A percentile compares a stretch with the other conserved stretches of the same genome.
Evolutionary conservation across 2,888 invertebrate species (phyloP).

Genomic region (Lasioglossum villosulum): DNA sequence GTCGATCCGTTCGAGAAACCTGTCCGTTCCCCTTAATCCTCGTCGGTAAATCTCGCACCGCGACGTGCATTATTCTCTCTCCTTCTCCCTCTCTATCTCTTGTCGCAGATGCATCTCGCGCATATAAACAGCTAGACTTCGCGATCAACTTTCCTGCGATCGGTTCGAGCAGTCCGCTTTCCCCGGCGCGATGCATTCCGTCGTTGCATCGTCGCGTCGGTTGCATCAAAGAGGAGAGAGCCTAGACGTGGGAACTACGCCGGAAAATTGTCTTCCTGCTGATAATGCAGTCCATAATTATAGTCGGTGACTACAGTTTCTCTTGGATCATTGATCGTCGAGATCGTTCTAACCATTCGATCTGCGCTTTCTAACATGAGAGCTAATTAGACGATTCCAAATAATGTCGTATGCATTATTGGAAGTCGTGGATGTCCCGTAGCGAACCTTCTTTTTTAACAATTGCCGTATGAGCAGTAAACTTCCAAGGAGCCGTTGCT

Average conservation of each 20-base stretch:
- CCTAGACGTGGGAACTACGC: conserved; percentile 17
- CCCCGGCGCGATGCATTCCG: conserved; percentile 20
- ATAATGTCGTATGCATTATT: not conserved
- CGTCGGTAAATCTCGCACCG: conserved; percentile 22
- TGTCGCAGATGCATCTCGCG: not conserved
- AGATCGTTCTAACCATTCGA: not conserved
- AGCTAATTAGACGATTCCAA: not conserved
- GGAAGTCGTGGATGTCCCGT: not conserved
- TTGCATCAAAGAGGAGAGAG: not conserved
- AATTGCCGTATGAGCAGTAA: no score
- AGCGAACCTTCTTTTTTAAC: no score
- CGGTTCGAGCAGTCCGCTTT: conserved; percentile 51
- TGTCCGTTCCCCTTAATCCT: conserved; percentile 29
- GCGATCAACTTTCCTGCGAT: conserved; percentile 40
- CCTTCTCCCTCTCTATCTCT: not conserved
- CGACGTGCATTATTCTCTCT: conserved; percentile 20
- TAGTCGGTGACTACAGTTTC: not conserved
- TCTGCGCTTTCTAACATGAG: not conserved
- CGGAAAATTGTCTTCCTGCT: not conserved
- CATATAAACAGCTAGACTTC: conserved; percentile 14
- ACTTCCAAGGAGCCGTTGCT: no score
- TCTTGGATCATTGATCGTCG: not conserved
- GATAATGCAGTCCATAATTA: conserved; percentile 6
- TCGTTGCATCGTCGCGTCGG: not conserved
- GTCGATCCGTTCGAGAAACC: conserved; percentile 35